These are phyloP conservation scores for Harpalus rubripes DNA, from an alignment of 2,888 invertebrate species.

Conservation along the genomic window DNA sequence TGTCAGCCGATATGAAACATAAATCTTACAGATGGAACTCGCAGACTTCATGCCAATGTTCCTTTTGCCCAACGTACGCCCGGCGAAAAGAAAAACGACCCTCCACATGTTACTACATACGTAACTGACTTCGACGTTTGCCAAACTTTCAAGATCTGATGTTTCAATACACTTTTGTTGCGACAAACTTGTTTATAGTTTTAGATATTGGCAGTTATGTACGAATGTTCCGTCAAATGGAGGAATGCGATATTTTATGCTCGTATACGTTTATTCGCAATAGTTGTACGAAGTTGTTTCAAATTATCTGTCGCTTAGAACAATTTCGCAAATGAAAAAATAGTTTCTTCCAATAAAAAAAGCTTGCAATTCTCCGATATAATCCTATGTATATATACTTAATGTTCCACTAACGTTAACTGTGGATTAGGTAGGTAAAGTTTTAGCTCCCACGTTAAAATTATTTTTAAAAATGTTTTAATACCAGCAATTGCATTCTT, in stretches of 20 bases:
- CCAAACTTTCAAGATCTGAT: slow-evolving; percentile 22
- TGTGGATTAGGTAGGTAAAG: too few relatives aligned
- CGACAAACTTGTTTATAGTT: slow-evolving; percentile 2
- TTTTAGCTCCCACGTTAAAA: too few relatives aligned
- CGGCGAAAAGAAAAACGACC: slow-evolving; percentile 1
- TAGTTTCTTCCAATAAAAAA: not conserved
- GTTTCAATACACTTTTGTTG: slow-evolving; percentile 3
- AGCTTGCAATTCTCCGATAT: too few relatives aligned
- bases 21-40: slow-evolving; percentile 53
- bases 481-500: too few relatives aligned
- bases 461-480: too few relatives aligned
- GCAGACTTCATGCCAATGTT: slow-evolving; percentile 36
- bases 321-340: not conserved
- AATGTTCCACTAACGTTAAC: too few relatives aligned
- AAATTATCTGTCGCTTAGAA: not conserved
- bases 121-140: slow-evolving; percentile 35
- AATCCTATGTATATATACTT: too few relatives aligned
- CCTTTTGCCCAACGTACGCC: slow-evolving; percentile 19
- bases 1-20: slow-evolving; percentile 56
- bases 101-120: slow-evolving; percentile 38
- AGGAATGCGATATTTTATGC: not conserved
- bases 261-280: not conserved
- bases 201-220: not conserved
- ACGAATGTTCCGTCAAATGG: not conserved
- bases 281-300: not conserved